Evolutionary conservation across 35 echinoderm and acorn worm genomes (phyloP), one percentile per base, ranked within the genome.

Genomic region (Apostichopus japonicus): DNA sequence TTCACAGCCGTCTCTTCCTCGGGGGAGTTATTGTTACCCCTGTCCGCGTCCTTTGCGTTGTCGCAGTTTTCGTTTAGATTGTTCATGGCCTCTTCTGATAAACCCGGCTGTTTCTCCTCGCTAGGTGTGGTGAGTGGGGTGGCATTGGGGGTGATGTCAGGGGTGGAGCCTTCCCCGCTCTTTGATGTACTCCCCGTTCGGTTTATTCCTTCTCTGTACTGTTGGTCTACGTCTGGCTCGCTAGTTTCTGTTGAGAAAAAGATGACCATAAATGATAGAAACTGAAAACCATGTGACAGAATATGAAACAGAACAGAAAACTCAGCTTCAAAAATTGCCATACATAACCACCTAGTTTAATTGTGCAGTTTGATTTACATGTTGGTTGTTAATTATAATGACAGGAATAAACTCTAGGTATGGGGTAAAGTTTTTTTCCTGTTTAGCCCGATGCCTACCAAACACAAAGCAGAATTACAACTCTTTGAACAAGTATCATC

Each of bases 51-150:
- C 72, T 78, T 56, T 54, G 70, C 51, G 54, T 25, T 53, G 80
- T 95, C 92, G 10, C 90, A 72, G 56, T 92, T 95, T 81, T 86
- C 91, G 86, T 87, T 95, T 16, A 82, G 51, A 83, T 90, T 82
- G 72, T 93, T 86, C 76, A 81, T 84, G 8, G 72, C 9, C 25
- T 90, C 67, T 59, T 70, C 67, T 78, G 82, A 89, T 72, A 89
- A 33, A 14, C 23, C 67, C 4, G 73, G 23, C 79, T 72, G 51
- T 56, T 72, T 91, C 72, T 91, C 90, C 15, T 91, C 72, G 25
- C 71, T 79, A 15, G 90, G 90, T 5, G 90, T 91, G 15, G 90
- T 59, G 10, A 56, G 71, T 16, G 90, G 76, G 54, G 86, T 91
- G 11, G 76, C 72, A 13, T 61, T 61, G 7, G 57, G 57, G 57